Evolutionary conservation across 2,888 invertebrate genomes (phyloP).

Genomic region (Furcula furcula): DNA sequence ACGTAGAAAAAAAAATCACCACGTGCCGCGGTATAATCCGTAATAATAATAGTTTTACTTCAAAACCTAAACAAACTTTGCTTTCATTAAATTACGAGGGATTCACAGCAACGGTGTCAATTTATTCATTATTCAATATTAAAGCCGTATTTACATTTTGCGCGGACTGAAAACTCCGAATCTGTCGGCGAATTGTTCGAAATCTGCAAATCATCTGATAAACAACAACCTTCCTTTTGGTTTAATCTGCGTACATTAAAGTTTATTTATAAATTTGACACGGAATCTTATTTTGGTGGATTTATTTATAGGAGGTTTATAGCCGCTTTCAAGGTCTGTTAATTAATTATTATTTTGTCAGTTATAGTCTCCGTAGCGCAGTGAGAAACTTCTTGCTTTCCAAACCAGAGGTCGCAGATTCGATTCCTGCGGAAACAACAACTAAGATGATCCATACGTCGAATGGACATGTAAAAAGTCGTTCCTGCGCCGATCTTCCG

Average conservation of each 20-base stretch:
- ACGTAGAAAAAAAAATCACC: no score
- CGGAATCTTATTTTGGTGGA: neutral
- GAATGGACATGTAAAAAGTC: no score
- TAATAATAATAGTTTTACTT: neutral
- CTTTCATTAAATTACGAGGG: neutral
- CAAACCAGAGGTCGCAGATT: no score
- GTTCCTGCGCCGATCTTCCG: no score
- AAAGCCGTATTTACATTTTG: conserved; percentile 1
- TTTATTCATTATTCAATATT: neutral
- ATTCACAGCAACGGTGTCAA: neutral
- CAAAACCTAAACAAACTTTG: neutral
- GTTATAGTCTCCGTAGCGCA: no score
- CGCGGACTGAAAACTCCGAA: neutral
- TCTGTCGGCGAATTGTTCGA: conserved; percentile 4
- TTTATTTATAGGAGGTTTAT: neutral
- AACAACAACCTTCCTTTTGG: conserved; percentile 3
- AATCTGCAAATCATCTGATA: conserved; percentile 10
- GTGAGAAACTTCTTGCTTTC: no score
- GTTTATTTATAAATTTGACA: conserved; percentile 1
- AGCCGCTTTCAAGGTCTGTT: no score
- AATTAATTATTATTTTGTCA: no score
- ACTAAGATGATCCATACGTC: no score
- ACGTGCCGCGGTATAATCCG: no score
- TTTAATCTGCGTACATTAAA: neutral
- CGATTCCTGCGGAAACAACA: no score